These are phyloP conservation scores for Andrena hattorfiana DNA, from an alignment of 2,888 invertebrate genomes.

Conservation along the genomic window DNA sequence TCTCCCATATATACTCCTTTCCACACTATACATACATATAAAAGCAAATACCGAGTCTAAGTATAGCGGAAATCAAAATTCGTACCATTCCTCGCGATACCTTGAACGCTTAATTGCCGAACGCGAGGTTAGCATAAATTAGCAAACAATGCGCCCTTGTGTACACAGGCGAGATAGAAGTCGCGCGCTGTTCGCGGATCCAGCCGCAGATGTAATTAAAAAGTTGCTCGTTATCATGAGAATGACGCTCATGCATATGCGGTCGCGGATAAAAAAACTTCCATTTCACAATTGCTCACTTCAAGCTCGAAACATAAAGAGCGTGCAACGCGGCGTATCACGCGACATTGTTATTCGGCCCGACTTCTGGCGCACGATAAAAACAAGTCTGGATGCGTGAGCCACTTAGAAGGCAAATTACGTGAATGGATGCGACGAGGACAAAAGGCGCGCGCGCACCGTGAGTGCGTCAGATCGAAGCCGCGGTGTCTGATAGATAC, in stretches of 20 bases:
- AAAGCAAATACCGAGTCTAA: too few relatives aligned
- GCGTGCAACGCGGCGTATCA: slow-evolving; percentile 12
- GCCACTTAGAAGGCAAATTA: slow-evolving; percentile 19
- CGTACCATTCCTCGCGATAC: neutral
- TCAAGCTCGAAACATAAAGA: slow-evolving; percentile 13
- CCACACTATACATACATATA: too few relatives aligned
- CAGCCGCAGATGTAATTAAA: slow-evolving; percentile 40
- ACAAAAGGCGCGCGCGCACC: neutral
- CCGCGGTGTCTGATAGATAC: slow-evolving; percentile 19
- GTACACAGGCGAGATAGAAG: slow-evolving; percentile 5
- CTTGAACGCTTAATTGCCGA: neutral
- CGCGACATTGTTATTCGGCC: slow-evolving; percentile 12
- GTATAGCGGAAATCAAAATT: neutral
- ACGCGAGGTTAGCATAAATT: slow-evolving; percentile 12
- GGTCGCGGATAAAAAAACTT: slow-evolving; percentile 37
- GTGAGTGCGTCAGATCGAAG: slow-evolving; percentile 3
- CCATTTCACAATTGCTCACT: slow-evolving; percentile 45
- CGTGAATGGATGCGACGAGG: neutral
- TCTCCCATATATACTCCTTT: too few relatives aligned
- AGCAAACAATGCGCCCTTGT: slow-evolving; percentile 16
- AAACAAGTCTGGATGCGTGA: slow-evolving; percentile 15
- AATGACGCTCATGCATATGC: slow-evolving; percentile 38
- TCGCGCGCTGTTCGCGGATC: slow-evolving; percentile 12
- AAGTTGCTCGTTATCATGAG: slow-evolving; percentile 45
- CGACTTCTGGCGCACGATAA: slow-evolving; percentile 4